Evolutionary conservation across 1,140 invertebrate species (phyloP), one percentile per base, ranked within the genome.

Genomic region (Papilio helenus): DNA sequence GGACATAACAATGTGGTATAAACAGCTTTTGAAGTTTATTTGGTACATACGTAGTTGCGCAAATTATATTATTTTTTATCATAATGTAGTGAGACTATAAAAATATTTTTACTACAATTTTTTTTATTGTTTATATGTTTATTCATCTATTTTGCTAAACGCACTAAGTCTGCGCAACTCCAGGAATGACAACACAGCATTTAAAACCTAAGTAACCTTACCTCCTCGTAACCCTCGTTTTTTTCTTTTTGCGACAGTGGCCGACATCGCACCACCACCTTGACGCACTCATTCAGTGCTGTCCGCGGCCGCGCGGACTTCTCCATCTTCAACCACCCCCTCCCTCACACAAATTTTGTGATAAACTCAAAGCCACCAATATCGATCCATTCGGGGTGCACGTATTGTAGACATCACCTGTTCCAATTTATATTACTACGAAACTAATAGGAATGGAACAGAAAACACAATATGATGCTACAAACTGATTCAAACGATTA

Each of bases 221-320:
- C 97, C 91, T 96, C 95, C 44, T 95, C 95, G 88, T 97, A 96
- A 46, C 97, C 97, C 86, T 97, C 96, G 55, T 95, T 90, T 29
- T 96, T 95, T 94, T 99, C 98, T 83, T 97, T 97, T 84, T 97
- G 96, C 88, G 97, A 98, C 90, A 99, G 95, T 29, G 98, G 98
- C 34, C 98, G 96, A 95, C 98, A 99, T 94, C 98, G 94, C 12
- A 99, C 98, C 82, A 98, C 97, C 61, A 99, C 98, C 92, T 98
- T 97, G 44, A 98, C 97, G 87, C 96, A 96, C 95, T 98, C 97
- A 85, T 96, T 96, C 39, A 95, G 93, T 76, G 94, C 94, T 81
- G 93, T 94, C 85, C 95, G 89, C 78, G 94, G 94, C 83, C 94
- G 90, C 81, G 91, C 89, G 73, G 94, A 90, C 87, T 94, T 94